Evolutionary conservation across 2,888 invertebrate species (phyloP).

Genomic region (Nudaria mundana): DNA sequence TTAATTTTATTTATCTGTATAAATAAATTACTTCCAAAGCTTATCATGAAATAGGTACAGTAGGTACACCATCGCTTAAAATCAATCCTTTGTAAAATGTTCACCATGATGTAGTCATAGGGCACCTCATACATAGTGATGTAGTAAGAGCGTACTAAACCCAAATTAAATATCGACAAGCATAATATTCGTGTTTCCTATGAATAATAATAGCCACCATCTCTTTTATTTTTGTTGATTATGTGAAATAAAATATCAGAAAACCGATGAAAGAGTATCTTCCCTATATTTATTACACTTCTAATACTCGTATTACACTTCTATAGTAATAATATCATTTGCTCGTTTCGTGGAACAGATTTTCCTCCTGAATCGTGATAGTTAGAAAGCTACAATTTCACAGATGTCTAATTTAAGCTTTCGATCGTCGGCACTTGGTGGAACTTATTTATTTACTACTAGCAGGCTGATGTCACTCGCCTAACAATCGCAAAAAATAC

Average conservation of each 20-base stretch:
- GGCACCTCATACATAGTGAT: conserved; percentile 1
- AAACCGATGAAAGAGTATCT: background rate
- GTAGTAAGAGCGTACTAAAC: background rate
- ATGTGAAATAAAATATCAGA: background rate
- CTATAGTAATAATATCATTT: no score
- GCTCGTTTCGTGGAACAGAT: no score
- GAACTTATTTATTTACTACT: no score
- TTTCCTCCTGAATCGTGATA: no score
- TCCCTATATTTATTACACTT: background rate
- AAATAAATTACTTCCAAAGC: background rate
- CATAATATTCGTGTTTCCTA: conserved; percentile 1
- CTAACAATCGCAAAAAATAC: no score
- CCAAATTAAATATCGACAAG: conserved; percentile 4
- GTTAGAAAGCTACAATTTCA: no score
- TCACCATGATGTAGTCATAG: conserved; percentile 1
- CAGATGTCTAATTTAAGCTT: no score
- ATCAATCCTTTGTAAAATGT: conserved; percentile 1
- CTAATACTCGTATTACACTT: no score
- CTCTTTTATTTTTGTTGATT: conserved; percentile 2
- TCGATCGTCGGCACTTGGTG: no score
- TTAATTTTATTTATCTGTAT: no score
- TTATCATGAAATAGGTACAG: background rate
- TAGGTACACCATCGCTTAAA: background rate
- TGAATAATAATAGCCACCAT: conserved; percentile 4
- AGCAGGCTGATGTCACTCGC: no score